A percentile compares a stretch with the other conserved stretches of the same genome.
Conservation (phyloP, 2,113 vertebrate species). For the Neolamprologus fasciatus region DNA sequence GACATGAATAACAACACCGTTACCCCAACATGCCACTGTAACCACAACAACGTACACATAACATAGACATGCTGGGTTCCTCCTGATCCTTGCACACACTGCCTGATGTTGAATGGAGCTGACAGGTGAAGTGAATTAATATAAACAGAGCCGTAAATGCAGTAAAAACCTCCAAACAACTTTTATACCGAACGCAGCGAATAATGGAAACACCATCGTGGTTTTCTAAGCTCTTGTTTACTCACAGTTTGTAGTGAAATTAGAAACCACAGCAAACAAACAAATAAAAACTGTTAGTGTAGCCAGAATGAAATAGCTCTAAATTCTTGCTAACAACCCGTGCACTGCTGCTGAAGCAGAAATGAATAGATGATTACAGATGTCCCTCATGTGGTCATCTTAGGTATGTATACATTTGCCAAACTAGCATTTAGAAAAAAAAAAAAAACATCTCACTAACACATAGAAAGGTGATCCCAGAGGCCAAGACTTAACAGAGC, state of each 20-base stretch:
- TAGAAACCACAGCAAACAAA: background rate
- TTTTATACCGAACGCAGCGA: background rate
- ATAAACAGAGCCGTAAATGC: background rate
- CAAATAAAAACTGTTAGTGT: background rate
- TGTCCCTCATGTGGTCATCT: background rate
- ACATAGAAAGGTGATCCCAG: background rate
- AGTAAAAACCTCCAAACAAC: background rate
- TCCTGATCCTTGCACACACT: background rate
- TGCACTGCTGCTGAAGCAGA: background rate
- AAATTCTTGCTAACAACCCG: background rate
- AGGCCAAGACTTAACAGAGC: background rate
- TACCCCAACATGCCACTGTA: background rate
- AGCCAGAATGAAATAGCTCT: background rate
- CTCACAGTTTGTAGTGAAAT: background rate
- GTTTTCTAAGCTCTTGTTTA: background rate
- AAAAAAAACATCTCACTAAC: background rate
- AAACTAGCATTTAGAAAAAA: background rate
- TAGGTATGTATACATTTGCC: background rate
- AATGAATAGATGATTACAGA: background rate
- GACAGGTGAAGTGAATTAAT: background rate
- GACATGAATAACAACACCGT: background rate
- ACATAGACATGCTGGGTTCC: background rate
- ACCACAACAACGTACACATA: background rate
- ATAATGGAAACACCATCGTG: fast-evolving
- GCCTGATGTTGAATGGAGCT: background rate